Base-by-base conservation (phyloP, 2,888 invertebrate genomes). In the Maniola hyperantus region DNA sequence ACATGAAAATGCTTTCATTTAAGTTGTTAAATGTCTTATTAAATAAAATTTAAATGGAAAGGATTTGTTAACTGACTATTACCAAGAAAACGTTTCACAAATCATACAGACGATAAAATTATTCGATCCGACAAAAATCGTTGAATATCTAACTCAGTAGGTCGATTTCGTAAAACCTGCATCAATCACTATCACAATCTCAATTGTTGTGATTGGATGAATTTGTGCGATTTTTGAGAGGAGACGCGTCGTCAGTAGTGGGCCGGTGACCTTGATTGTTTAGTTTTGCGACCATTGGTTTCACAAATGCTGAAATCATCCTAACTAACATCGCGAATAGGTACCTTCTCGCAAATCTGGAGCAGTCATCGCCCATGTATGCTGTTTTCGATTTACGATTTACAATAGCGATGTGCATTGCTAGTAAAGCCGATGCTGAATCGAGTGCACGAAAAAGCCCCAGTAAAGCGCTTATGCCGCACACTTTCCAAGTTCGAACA, bases 381-480 rank as follows among this genome's bases (percentile, higher is more conserved):
- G 83, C 83, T 74, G 81, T 80, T 83, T 83, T 80, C 81, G 80
- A 83, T 83, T 82, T 82, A 81, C 39, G 39, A 11, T 83, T 82
- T 82, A 81, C 39, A 10, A 11, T 10, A 10, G 39, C 5, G 39
- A 39, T 39, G 11, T 81, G 80, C 77, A 74, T 76, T 69, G 75
- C 75, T 72, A 69, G 80, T 77, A 79, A 77, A 79, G 76, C 77
- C 73, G 69, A 70, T 74, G 76, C 75, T 77, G 80, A 82, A 78
- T 79, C 75, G 77, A 76, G 73, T 76, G 73, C 72, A 73, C 71
- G 73, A 69, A 74, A 60, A 51, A 74, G 78, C 80, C 77, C 72
- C 72, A 70, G 76, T 69, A 76, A 78, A 79, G 74, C 76, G 76
- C 73, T 78, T 77, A 66, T 66, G 61, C 51, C 46, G 36, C 11